phyloP scores from a whole-genome alignment of 2,113 vertebrate genomes.

The Plecturocebus donacophilus region DNA sequence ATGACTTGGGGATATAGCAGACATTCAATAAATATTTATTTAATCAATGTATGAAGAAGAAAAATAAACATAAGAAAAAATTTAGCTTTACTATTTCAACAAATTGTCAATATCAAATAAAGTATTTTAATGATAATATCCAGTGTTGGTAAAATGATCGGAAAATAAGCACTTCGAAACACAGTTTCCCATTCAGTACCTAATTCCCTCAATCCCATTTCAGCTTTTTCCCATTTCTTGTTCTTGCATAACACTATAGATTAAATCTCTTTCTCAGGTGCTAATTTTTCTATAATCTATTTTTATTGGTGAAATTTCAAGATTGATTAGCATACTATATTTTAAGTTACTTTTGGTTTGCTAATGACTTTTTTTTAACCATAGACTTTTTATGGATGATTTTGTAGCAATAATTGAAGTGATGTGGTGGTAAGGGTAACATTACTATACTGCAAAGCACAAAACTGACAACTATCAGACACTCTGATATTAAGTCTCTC shows the following conservation, averaged over 20 bases:
- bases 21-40: background rate
- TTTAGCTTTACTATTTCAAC: background rate
- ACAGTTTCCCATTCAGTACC: background rate
- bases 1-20: background rate
- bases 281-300: background rate
- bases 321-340: background rate
- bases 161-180: background rate
- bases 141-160: background rate
- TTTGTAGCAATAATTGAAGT: background rate
- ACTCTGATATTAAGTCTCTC: background rate
- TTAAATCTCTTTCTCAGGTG: background rate
- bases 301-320: constrained; percentile 55
- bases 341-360: constrained; percentile 36
- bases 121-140: background rate
- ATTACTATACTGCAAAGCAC: background rate
- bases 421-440: background rate
- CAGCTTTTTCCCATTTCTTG: background rate
- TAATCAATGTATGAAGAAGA: constrained; percentile 3
- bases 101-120: background rate
- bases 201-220: background rate
- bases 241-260: background rate
- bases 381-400: background rate
- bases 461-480: background rate
- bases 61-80: constrained; percentile 1
- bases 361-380: background rate